A percentile compares a stretch with the other conserved stretches of the same genome.
These are phyloP conservation scores for Sternotherus odoratus DNA, from an alignment of 2,797 vertebrate genomes.

Conservation along the genomic window DNA sequence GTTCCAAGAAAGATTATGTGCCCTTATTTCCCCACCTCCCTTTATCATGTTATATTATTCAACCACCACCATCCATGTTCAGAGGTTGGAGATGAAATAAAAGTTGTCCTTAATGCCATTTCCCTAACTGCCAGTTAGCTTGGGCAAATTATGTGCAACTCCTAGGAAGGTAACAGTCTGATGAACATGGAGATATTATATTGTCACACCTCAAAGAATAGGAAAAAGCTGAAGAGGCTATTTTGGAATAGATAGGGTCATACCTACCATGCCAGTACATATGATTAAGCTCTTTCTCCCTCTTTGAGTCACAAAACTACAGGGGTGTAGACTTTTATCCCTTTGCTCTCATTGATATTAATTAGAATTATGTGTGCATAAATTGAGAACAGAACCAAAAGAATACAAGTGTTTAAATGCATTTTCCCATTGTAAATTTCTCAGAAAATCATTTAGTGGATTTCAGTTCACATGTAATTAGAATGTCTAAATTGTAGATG, in stretches of 20 bases:
- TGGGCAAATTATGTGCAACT: background rate
- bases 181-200: background rate
- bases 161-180: background rate
- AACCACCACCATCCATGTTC: background rate
- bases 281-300: background rate
- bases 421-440: background rate
- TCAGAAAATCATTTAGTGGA: background rate
- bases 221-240: background rate
- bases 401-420: background rate
- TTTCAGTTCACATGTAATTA: background rate
- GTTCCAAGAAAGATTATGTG: background rate
- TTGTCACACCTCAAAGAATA: background rate
- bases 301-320: background rate
- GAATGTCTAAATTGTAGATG: background rate
- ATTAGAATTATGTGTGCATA: background rate
- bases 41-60: background rate
- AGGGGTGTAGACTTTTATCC: background rate
- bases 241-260: background rate
- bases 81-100: background rate
- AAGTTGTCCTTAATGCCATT: background rate
- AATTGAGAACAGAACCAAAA: background rate
- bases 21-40: background rate
- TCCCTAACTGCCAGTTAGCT: background rate
- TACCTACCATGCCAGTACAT: background rate
- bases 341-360: background rate